Evolutionary conservation across 2,888 invertebrate genomes (phyloP).

Genomic region (Thereva nobilitata): DNA sequence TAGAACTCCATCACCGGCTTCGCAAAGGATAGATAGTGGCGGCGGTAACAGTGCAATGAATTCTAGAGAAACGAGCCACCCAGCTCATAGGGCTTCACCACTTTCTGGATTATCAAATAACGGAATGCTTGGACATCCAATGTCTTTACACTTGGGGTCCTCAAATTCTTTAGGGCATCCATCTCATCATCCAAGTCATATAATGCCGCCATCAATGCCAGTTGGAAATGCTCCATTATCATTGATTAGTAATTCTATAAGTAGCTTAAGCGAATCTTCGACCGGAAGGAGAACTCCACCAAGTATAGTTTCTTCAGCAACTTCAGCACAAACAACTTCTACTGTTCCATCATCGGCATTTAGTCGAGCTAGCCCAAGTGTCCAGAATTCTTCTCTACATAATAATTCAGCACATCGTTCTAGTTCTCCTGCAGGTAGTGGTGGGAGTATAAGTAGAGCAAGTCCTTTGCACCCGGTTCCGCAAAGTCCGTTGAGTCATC

Average conservation of each 20-base stretch:
- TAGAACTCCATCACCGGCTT: constrained; percentile 51
- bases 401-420: constrained; percentile 54
- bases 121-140: constrained; percentile 55
- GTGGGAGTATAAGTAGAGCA: constrained; percentile 55
- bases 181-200: constrained; percentile 52
- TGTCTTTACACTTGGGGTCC: constrained; percentile 55
- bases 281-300: constrained; percentile 56
- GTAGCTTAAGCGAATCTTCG: constrained; percentile 43
- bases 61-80: constrained; percentile 36
- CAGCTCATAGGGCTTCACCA: constrained; percentile 55
- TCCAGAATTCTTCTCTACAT: constrained; percentile 50
- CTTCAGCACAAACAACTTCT: constrained; percentile 49
- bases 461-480: constrained; percentile 59
- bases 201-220: constrained; percentile 54
- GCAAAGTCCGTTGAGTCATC: constrained; percentile 57
- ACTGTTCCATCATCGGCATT: constrained; percentile 58
- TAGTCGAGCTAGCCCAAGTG: constrained; percentile 59
- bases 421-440: constrained; percentile 55
- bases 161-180: constrained; percentile 46
- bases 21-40: constrained; percentile 50
- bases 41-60: constrained; percentile 32
- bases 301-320: constrained; percentile 51
- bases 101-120: constrained; percentile 51
- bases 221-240: constrained; percentile 50
- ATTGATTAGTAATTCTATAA: constrained; percentile 44